A percentile compares a stretch with the other conserved stretches of the same genome.
These are phyloP conservation scores for Callionymus lyra DNA, from an alignment of 2,113 vertebrate genomes.

Conservation along the genomic window DNA sequence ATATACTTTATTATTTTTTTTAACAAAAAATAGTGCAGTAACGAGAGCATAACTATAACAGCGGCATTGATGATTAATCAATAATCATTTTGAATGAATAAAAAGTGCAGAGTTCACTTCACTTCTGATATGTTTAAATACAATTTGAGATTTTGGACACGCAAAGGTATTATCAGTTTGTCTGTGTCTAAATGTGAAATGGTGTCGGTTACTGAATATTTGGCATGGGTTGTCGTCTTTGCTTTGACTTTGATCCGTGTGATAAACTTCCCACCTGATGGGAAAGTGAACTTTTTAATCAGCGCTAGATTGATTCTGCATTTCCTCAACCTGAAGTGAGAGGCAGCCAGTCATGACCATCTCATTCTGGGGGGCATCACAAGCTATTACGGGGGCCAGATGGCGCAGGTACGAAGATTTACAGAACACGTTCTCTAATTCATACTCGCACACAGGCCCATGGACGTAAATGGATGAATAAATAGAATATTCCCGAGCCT, in stretches of 20 bases:
- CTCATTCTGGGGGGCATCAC: conserved; percentile 45
- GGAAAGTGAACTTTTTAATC: conserved; percentile 10
- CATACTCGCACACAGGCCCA: conserved; percentile 14
- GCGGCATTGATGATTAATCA: no score
- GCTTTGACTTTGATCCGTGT: conserved; percentile 18
- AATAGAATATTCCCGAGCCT: conserved; percentile 42
- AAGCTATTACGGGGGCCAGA: conserved; percentile 53
- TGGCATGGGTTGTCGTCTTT: background rate
- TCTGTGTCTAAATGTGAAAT: no score
- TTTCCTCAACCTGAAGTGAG: conserved; percentile 6
- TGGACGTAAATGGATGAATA: conserved; percentile 43
- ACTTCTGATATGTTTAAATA: no score
- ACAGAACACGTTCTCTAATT: conserved; percentile 24
- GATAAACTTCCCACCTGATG: background rate
- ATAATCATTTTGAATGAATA: no score
- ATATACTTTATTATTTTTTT: no score
- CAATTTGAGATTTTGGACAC: no score
- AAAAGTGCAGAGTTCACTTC: no score
- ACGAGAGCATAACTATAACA: no score
- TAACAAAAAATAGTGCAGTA: no score
- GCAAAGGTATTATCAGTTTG: no score
- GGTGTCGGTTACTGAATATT: no score
- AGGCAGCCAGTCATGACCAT: conserved; percentile 36
- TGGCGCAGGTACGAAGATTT: conserved; percentile 43
- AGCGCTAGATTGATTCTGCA: conserved; percentile 1